Evolutionary conservation across 2,888 invertebrate species (phyloP), one percentile per base, ranked within the genome.

Genomic region (Tillus elongatus): DNA sequence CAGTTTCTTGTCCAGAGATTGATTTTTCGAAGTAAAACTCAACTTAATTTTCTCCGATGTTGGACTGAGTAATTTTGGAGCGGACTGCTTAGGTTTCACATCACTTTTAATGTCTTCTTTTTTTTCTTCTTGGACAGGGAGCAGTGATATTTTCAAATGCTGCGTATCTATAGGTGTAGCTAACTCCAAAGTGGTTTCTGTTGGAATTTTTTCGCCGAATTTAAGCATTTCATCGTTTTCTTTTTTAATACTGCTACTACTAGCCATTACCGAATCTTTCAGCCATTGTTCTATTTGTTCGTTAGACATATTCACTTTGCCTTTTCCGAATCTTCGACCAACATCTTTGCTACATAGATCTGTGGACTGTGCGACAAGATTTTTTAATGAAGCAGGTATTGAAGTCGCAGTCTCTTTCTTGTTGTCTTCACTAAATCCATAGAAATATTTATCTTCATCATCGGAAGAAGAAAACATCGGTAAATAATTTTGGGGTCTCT

Each of bases 201-300:
- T 53, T 3, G 61, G 58, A 28, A 60, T 58, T 42, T 56, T 53
- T 39, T 63, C 61, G 2, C 58, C 59, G 39, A 60, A 62, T 45
- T 62, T 63, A 10, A 61, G 38, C 56, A 64, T 56, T 26, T 58
- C 58, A 34, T 62, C 63, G 39, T 60, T 58, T 37, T 57, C 56
- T 15, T 57, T 60, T 36, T 60, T 64, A 28, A 56, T 56, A 6
- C 57, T 50, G 12, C 52, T 52, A 38, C 54, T 58, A 9, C 62
- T 62, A 1, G 67, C 66, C 46, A 65, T 42, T 1, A 60, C 65
- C 27, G 61, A 66, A 13, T 62, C 62, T 43, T 69, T 67, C 6
- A 65, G 50, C 79, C 79, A 79, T 49, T 78, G 77, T 46, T 79
- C 77, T 29, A 79, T 79, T 57, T 77, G 76, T 50, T 78, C 79